Conservation (phyloP, 1,140 invertebrate genomes). For the Polyergus mexicanus region DNA sequence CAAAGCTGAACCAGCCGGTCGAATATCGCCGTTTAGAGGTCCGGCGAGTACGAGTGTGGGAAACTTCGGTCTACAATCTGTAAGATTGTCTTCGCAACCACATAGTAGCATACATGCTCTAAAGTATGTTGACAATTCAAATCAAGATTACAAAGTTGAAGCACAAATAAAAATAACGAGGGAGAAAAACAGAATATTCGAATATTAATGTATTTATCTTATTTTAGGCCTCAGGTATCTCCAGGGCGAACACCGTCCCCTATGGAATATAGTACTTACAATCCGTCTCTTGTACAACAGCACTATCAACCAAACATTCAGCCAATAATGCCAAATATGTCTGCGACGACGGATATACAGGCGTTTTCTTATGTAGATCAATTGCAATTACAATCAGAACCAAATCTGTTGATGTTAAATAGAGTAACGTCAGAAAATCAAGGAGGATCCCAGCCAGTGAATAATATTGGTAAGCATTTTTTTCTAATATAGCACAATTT, state of each 20-base stretch:
- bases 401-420: slow-evolving; percentile 56
- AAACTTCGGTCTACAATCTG: slow-evolving; percentile 64
- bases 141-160: background rate
- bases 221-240: slow-evolving; percentile 72
- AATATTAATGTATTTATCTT: slow-evolving; percentile 26
- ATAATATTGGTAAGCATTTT: slow-evolving; percentile 56
- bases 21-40: slow-evolving; percentile 65
- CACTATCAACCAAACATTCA: slow-evolving; percentile 62
- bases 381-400: slow-evolving; percentile 48
- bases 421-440: slow-evolving; percentile 62
- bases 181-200: background rate
- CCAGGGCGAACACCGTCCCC: slow-evolving; percentile 78
- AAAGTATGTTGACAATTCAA: slow-evolving; percentile 53
- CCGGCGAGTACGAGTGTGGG: slow-evolving; percentile 25
- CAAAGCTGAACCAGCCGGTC: slow-evolving; percentile 78
- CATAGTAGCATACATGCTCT: slow-evolving; percentile 66
- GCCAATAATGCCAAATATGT: slow-evolving; percentile 30
- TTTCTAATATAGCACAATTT: background rate
- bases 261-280: slow-evolving; percentile 72
- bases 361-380: slow-evolving; percentile 48
- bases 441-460: slow-evolving; percentile 60
- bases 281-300: slow-evolving; percentile 43
- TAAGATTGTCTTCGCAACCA: slow-evolving; percentile 49
- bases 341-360: slow-evolving; percentile 16
- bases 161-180: background rate